Conservation (phyloP, 2,797 vertebrate species). For the Macroramphosus scolopax region DNA sequence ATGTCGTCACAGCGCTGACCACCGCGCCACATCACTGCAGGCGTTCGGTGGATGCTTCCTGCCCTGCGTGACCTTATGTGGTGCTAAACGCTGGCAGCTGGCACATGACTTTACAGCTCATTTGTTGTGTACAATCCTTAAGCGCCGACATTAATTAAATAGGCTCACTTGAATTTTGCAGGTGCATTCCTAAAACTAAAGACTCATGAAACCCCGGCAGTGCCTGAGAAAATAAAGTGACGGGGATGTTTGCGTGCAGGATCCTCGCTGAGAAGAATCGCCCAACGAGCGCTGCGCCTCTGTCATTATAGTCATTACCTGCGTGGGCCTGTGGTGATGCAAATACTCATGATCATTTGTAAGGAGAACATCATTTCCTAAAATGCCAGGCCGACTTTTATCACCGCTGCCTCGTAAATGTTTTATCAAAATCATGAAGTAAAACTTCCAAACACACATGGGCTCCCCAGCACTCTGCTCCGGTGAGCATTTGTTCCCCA, state of each 20-base stretch:
- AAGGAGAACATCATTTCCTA: constrained; percentile 29
- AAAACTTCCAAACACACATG: no score
- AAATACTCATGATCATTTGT: constrained; percentile 17
- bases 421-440: no score
- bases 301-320: constrained; percentile 30
- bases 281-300: constrained; percentile 11
- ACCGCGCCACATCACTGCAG: constrained; percentile 32
- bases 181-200: constrained; percentile 50
- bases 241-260: constrained; percentile 3
- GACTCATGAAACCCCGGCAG: constrained; percentile 20
- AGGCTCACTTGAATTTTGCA: constrained; percentile 30
- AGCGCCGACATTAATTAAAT: constrained; percentile 18
- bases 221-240: constrained; percentile 6
- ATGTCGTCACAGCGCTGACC: constrained; percentile 12
- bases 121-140: constrained; percentile 44
- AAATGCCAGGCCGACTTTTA: no score
- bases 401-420: no score
- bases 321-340: constrained; percentile 4
- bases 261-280: constrained; percentile 19
- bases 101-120: constrained; percentile 40
- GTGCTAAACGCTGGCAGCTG: constrained; percentile 60
- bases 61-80: constrained; percentile 34
- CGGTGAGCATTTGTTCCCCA: constrained; percentile 24
- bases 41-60: constrained; percentile 27
- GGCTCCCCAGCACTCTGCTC: constrained; percentile 26